These are phyloP conservation scores for Anguilla japonica DNA, from an alignment of 2,113 vertebrate species.

Conservation along the genomic window DNA sequence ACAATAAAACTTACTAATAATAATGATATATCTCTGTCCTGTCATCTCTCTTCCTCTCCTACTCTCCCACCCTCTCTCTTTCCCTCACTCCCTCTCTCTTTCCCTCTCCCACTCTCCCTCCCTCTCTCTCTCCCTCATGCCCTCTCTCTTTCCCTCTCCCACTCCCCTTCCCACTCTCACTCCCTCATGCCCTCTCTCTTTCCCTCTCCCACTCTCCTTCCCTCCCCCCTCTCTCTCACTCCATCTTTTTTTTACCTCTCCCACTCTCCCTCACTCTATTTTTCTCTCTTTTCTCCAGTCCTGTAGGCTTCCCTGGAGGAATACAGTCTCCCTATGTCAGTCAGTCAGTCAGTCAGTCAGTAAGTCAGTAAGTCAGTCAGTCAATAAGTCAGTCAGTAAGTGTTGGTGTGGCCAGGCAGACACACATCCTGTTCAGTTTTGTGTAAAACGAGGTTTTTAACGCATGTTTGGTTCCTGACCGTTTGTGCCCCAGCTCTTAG, in stretches of 20 bases:
- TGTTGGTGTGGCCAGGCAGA: slow-evolving; percentile 59
- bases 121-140: too few relatives aligned
- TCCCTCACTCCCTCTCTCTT: too few relatives aligned
- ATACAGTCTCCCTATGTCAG: slow-evolving; percentile 51
- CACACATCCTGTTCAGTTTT: slow-evolving; percentile 69
- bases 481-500: slow-evolving; percentile 37
- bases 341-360: slow-evolving; percentile 28
- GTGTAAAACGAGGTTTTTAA: slow-evolving; percentile 54
- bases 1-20: too few relatives aligned
- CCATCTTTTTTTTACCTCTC: not conserved
- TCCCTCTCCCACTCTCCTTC: too few relatives aligned
- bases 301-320: slow-evolving; percentile 14
- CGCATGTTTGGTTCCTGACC: slow-evolving; percentile 54
- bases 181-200: too few relatives aligned
- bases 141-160: too few relatives aligned
- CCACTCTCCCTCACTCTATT: not conserved
- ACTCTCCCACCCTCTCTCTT: too few relatives aligned
- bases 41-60: too few relatives aligned
- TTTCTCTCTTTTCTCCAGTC: not conserved
- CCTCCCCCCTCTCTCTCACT: too few relatives aligned
- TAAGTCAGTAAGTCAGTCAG: slow-evolving; percentile 35
- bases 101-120: too few relatives aligned
- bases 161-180: too few relatives aligned
- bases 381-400: slow-evolving; percentile 36
- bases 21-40: too few relatives aligned